Percentiles rank a stretch among this genome's conserved stretches.
phyloP scores from a whole-genome alignment of 2,888 invertebrate species.

The Lamellibrachia satsuma region DNA sequence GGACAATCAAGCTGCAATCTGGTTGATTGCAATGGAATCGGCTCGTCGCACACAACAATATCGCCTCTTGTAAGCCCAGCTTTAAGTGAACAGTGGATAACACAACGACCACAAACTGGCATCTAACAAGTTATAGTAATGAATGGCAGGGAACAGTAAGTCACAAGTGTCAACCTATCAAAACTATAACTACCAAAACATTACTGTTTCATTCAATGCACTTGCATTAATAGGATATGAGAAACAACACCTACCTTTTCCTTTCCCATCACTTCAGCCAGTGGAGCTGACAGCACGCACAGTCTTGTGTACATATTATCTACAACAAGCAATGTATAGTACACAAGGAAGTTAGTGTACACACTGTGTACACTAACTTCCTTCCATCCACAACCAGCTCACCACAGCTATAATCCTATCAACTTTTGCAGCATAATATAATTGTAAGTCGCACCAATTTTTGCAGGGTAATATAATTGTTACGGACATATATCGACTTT shows the following conservation, averaged over 20 bases:
- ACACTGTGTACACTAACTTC: background rate
- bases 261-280: conserved; percentile 85
- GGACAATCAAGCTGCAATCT: too few relatives aligned
- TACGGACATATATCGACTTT: background rate
- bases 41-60: too few relatives aligned
- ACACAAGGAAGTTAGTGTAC: background rate
- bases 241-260: conserved; percentile 66
- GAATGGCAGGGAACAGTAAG: too few relatives aligned
- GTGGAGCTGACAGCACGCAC: conserved; percentile 83
- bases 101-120: background rate
- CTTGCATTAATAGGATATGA: background rate
- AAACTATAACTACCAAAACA: background rate
- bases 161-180: too few relatives aligned
- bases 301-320: conserved; percentile 81
- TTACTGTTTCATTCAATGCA: background rate
- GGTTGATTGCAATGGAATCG: too few relatives aligned
- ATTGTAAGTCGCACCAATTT: background rate
- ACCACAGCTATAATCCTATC: background rate
- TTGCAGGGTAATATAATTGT: background rate
- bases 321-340: conserved; percentile 1
- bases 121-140: background rate
- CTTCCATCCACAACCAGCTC: too few relatives aligned
- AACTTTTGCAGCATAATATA: background rate
- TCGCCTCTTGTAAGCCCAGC: background rate
- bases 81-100: background rate